Conservation (phyloP, 2,113 vertebrate genomes). For the Toxotes chatareus region DNA sequence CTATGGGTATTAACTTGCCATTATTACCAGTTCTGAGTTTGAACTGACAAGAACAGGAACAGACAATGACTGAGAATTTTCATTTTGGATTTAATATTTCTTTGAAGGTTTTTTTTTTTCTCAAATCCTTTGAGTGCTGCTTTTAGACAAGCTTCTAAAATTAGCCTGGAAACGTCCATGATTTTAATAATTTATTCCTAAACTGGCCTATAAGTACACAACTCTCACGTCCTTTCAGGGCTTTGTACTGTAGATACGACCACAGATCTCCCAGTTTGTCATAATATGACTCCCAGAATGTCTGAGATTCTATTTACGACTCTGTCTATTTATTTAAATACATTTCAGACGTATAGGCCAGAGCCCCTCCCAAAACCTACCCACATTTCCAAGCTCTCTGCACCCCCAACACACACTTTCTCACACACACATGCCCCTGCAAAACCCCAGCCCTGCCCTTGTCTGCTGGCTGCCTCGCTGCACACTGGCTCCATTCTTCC, state of each 20-base stretch:
- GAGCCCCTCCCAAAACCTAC: slow-evolving; percentile 75
- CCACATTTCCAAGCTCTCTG: slow-evolving; percentile 66
- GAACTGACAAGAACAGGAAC: slow-evolving; percentile 50
- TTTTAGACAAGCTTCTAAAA: slow-evolving; percentile 74
- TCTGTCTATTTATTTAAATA: slow-evolving; percentile 80
- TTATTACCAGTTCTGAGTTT: slow-evolving; percentile 32
- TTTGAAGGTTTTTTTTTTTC: slow-evolving; percentile 48
- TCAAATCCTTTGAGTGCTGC: slow-evolving; percentile 61
- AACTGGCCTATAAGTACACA: slow-evolving; percentile 61
- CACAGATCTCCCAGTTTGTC: slow-evolving; percentile 70
- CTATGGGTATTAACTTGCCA: slow-evolving; percentile 32
- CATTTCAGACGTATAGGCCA: slow-evolving; percentile 75
- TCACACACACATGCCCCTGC: slow-evolving; percentile 34
- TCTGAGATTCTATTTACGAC: slow-evolving; percentile 83
- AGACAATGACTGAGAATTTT: slow-evolving; percentile 58
- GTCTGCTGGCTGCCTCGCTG: slow-evolving; percentile 70
- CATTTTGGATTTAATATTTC: slow-evolving; percentile 50
- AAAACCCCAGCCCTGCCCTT: slow-evolving; percentile 76
- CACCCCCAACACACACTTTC: slow-evolving; percentile 31
- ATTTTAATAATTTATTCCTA: slow-evolving; percentile 75
- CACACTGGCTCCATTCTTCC: slow-evolving; percentile 84
- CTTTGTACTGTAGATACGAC: slow-evolving; percentile 54
- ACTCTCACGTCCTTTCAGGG: slow-evolving; percentile 45
- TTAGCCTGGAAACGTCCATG: slow-evolving; percentile 68
- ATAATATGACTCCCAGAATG: slow-evolving; percentile 64